Conservation (phyloP, 2,888 invertebrate species). For the Epirrhoe alternata region DNA sequence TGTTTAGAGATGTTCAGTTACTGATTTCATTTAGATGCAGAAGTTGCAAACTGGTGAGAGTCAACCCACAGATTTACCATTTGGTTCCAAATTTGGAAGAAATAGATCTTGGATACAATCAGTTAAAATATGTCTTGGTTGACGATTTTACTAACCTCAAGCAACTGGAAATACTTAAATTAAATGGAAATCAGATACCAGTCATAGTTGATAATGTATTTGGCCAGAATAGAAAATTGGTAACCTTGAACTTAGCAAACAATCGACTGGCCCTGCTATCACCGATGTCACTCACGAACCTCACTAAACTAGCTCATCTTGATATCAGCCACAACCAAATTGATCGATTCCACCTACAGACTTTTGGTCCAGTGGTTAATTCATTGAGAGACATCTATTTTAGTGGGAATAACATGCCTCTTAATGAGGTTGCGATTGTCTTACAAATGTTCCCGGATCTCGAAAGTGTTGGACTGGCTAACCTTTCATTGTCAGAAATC, state of each 20-base stretch:
- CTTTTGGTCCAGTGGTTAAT: constrained; percentile 86
- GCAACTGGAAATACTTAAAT: constrained; percentile 86
- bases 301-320: constrained; percentile 87
- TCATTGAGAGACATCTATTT: constrained; percentile 87
- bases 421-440: constrained; percentile 84
- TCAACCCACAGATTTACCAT: constrained; percentile 92
- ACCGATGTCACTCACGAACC: constrained; percentile 89
- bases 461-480: constrained; percentile 84
- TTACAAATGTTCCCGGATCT: constrained; percentile 85
- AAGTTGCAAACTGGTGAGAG: constrained; percentile 88
- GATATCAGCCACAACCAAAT: constrained; percentile 92
- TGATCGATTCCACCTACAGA: constrained; percentile 86
- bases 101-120: constrained; percentile 91
- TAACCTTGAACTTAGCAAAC: constrained; percentile 86
- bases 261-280: constrained; percentile 91
- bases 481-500: constrained; percentile 83
- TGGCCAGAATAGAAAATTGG: constrained; percentile 82
- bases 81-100: constrained; percentile 89
- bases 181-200: constrained; percentile 92
- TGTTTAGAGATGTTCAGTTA: constrained; percentile 91
- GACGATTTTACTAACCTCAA: constrained; percentile 90
- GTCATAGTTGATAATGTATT: constrained; percentile 91
- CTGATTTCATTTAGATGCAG: constrained; percentile 89
- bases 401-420: constrained; percentile 87
- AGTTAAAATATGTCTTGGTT: constrained; percentile 89